Base-by-base conservation (phyloP, 2,888 invertebrate genomes). In the Charanyca ferruginea region DNA sequence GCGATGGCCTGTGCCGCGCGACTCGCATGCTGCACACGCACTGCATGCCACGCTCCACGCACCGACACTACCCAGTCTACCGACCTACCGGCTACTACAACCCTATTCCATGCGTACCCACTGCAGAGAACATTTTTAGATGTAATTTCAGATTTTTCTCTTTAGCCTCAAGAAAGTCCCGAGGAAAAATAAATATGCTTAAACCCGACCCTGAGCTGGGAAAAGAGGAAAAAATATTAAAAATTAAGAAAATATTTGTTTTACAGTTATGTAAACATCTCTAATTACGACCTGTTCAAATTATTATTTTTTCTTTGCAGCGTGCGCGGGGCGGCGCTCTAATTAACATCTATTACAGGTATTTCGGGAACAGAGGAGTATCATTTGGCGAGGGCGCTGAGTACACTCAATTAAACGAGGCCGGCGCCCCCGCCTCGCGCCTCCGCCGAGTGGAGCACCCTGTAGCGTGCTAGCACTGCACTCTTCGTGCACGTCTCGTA, bases 341-440 rank as follows among this genome's bases (percentile, higher is more conserved):
- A 94, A 95, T 95, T 94, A 94, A 94, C 94, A 93, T 95, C 94
- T 94, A 94, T 94, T 95, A 93, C 93, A 93, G 93, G 94, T 94
- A 94, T 93, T 93, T 93, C 88, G 87, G 92, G 90, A 92, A 91
- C 91, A 90, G 92, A 91, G 93, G 91, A 93, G 93, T 93, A 93
- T 93, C 93, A 94, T 94, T 93, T 90, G 90, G 93, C 90, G 89
- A 93, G 94, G 93, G 93, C 86, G 90, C 92, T 94, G 94, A 94
- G 93, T 94, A 94, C 94, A 94, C 94, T 94, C 94, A 94, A 94
- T 95, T 94, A 94, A 93, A 91, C 89, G 90, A 89, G 88, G 87
- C 86, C 80, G 83, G 80, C 72, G 74, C 81, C 81, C 84, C 83
- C 80, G 73, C 81, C 81, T 79, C 80, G 65, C 79, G 52, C 66